A percentile compares a stretch with the other conserved stretches of the same genome.
Conservation (phyloP, 1,140 invertebrate genomes). For the Drosophila varians region DNA sequence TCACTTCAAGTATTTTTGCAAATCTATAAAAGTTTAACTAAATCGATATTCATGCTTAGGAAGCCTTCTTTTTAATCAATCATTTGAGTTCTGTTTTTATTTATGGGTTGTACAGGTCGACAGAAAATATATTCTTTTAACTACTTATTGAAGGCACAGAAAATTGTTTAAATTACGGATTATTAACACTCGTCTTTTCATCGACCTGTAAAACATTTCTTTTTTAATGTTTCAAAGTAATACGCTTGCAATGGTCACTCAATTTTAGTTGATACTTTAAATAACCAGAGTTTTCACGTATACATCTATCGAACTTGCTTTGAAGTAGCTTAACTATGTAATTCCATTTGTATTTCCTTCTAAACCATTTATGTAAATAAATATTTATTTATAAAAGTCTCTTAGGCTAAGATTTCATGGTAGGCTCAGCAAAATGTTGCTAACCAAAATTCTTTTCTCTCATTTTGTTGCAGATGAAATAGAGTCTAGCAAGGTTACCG, state of each 20-base stretch:
- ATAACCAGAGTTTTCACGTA: slow-evolving; percentile 20
- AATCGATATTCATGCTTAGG: neutral
- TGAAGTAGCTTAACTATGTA: slow-evolving; percentile 64
- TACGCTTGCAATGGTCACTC: slow-evolving; percentile 56
- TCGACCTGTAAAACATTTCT: neutral
- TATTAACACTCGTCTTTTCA: neutral
- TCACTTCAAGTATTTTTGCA: slow-evolving; percentile 9
- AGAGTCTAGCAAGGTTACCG: slow-evolving; percentile 58
- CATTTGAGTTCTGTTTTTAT: neutral
- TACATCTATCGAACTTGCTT: slow-evolving; percentile 54
- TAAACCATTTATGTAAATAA: slow-evolving; percentile 57
- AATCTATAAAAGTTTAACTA: slow-evolving; percentile 1
- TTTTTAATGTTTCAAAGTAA: slow-evolving; percentile 26
- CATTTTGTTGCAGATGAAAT: slow-evolving; percentile 74
- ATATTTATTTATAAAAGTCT: slow-evolving; percentile 35
- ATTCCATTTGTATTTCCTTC: slow-evolving; percentile 52
- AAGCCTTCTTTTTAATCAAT: slow-evolving; percentile 1
- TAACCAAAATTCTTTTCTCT: slow-evolving; percentile 24
- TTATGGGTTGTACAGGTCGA: slow-evolving; percentile 1
- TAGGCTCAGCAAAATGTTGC: neutral
- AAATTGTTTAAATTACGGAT: neutral
- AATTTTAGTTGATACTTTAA: slow-evolving; percentile 45
- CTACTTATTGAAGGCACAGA: neutral
- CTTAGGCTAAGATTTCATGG: neutral
- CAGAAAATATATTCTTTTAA: neutral